Evolutionary conservation across 2,888 invertebrate species (phyloP), one percentile per base, ranked within the genome.

Genomic region (Lottia scabra): DNA sequence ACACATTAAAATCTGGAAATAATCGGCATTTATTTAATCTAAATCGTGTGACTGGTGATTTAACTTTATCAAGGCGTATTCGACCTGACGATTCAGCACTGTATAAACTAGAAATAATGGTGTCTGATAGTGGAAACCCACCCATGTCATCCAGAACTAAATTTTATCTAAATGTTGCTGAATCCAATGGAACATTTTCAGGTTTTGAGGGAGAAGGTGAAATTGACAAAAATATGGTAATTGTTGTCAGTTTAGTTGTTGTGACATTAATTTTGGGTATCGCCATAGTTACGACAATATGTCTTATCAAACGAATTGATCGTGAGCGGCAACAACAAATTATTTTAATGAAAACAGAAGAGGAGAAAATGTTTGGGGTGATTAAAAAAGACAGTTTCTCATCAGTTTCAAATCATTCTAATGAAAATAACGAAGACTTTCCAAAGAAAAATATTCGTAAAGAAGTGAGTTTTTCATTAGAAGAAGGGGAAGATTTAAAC

Each of bases 1-100:
- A 96, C 90, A 96, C 96, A 8, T 96, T 99, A 81, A 98, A 98
- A 90, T 95, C 67, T 43, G 89, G 90, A 6, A 91, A 91, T 70
- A 89, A 89, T 64, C 84, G 88, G 1, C 82, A 81, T 6, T 83
- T 90, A 66, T 91, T 91, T 81, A 81, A 80, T 62, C 88, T 91
- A 63, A 88, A 91, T 68, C 76, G 82, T 2, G 75, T 82, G 8
- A 84, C 85, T 5, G 91, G 91, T 0, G 88, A 87, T 27, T 86
- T 91, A 5, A 80, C 77, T 27, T 76, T 87, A 3, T 78, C 77
- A 13, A 75, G 81, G 65, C 76, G 78, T n/a, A 84, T 84, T 77
- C 71, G 76, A 5, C 75, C 79, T 8, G 75, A 80, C 38, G 83
- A 84, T 69, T 80, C 80, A 19, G 80, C 78, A 38, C 69, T 73